phyloP scores from a whole-genome alignment of 2,888 invertebrate genomes.

The Luffia ferchaultella region DNA sequence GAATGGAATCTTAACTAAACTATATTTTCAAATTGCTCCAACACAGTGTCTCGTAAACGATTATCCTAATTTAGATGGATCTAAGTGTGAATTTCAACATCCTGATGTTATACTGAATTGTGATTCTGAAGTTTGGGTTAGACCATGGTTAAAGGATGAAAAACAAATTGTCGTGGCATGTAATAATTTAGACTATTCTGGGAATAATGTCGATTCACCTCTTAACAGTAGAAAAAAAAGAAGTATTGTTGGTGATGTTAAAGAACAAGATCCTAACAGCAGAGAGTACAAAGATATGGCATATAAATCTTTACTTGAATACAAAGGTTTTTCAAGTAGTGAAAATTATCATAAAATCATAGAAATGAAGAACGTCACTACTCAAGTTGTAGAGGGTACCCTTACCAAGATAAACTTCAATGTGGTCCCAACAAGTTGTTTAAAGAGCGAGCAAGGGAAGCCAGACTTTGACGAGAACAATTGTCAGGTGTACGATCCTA shows the following conservation, averaged over 20 bases:
- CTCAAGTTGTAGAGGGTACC: conserved; percentile 49
- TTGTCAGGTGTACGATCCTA: background rate
- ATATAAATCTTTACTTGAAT: conserved; percentile 9
- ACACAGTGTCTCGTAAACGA: conserved; percentile 40
- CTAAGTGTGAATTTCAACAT: conserved; percentile 16
- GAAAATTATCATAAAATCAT: conserved; percentile 12
- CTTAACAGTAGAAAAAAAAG: conserved; percentile 18
- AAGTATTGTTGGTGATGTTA: conserved; percentile 12
- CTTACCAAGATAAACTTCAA: conserved; percentile 39
- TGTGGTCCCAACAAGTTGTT: conserved; percentile 41
- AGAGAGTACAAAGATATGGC: conserved; percentile 18
- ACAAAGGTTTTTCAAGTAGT: conserved; percentile 1
- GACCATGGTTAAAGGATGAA: conserved; percentile 1
- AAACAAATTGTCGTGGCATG: too few relatives aligned
- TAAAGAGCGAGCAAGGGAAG: conserved; percentile 19
- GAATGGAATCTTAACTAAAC: conserved; percentile 51
- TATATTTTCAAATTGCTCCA: conserved; percentile 58
- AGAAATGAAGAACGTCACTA: conserved; percentile 27
- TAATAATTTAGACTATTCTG: too few relatives aligned
- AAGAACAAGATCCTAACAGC: conserved; percentile 3
- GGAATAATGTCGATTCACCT: too few relatives aligned
- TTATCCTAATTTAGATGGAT: conserved; percentile 7
- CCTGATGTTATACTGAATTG: conserved; percentile 10
- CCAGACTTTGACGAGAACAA: background rate
- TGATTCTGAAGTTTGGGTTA: conserved; percentile 2